Evolutionary conservation across 2,113 vertebrate species (phyloP), one percentile per base, ranked within the genome.

Genomic region (Syngnathus typhle): DNA sequence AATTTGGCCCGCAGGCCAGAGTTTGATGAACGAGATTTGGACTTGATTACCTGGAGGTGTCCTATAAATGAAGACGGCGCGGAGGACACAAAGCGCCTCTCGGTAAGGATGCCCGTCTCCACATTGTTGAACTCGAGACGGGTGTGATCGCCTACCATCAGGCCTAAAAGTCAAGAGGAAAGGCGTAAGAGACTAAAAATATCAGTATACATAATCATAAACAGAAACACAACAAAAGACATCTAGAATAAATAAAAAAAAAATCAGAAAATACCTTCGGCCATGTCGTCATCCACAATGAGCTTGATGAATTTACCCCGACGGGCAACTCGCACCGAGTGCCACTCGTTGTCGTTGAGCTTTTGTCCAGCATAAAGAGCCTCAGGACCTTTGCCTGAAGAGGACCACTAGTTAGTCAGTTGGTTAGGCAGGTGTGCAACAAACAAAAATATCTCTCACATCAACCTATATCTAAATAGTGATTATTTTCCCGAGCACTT

Each of bases 291-390:
- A 61, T 98, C 96, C 88, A 99, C 96, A 0, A 91, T 94, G 59
- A 99, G 89, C 82, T 94, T 97, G 77, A 98, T 91, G 90, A 87
- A 93, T 84, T 98, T 98, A 86, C 95, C 96, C 36, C 96, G 92
- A 0, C 96, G 94, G 49, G 95, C 84, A 55, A 99, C 96, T 11
- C 94, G 91, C 1, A 98, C 95, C 0, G 96, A 94, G 89, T 99
- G 96, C 96, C 96, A 99, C 21, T 96, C 94, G 0, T 99, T 97
- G 91, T 99, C 95, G 62, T 98, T 99, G 83, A 98, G 93, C 65
- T 98, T 99, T 89, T 98, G 95, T 69, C 96, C 96, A 11, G 96
- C 96, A 69, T 95, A 97, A 72, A 99, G 92, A 60, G 93, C 95
- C 87, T 98, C 96, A 21, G 96, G 96, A 74, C 96, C 96, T 82